Percentiles rank a stretch among this genome's conserved stretches.
Evolutionary conservation across 2,797 vertebrate genomes (phyloP).

Genomic region (Lates japonicus): DNA sequence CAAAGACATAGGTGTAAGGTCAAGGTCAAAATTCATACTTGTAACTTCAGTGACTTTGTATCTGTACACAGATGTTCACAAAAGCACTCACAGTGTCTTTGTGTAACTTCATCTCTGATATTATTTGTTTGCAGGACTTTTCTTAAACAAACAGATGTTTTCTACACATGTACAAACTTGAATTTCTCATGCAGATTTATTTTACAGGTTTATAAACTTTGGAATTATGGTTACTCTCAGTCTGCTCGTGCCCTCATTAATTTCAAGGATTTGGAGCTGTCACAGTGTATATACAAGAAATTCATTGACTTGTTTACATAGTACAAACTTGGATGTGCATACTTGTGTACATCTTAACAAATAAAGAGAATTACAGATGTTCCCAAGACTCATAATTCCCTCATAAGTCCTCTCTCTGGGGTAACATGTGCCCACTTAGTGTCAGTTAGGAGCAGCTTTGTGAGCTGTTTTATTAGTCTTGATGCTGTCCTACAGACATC

Average conservation of each 20-base stretch:
- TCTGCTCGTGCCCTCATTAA: neutral
- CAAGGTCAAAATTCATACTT: no score
- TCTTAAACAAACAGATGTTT: no score
- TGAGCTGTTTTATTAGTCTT: conserved; percentile 59
- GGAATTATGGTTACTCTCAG: neutral
- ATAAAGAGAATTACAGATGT: conserved; percentile 46
- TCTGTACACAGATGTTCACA: no score
- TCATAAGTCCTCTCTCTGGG: conserved; percentile 22
- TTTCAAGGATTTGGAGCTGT: neutral
- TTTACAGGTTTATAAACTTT: neutral
- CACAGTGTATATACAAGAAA: neutral
- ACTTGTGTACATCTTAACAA: conserved; percentile 21
- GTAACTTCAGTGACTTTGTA: no score
- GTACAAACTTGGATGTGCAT: conserved; percentile 1
- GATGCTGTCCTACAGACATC: conserved; percentile 48
- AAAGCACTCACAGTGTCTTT: no score
- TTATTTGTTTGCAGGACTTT: no score
- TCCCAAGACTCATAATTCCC: conserved; percentile 43
- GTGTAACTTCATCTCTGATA: no score
- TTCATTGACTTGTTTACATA: conserved; percentile 25
- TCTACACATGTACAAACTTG: no score
- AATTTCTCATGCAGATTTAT: neutral
- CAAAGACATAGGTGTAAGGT: neutral
- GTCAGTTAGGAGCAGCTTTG: conserved; percentile 47
- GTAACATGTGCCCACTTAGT: conserved; percentile 40